Conservation (phyloP, 2,888 invertebrate species). For the Drosophila monieri region DNA sequence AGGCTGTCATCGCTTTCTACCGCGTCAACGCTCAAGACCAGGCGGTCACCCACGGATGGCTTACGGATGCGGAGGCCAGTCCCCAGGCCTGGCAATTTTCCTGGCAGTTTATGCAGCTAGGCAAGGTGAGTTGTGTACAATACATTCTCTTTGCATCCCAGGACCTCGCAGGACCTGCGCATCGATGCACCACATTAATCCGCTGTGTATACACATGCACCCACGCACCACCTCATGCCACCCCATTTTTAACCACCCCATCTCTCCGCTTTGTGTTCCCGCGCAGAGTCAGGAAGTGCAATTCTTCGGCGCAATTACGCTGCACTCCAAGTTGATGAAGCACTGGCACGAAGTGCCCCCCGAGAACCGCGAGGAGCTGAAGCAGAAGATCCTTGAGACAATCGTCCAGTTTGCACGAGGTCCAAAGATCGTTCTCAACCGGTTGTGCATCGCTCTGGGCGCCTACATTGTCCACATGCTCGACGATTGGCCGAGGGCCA, state of each 20-base stretch:
- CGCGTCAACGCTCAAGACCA: slow-evolving; percentile 86
- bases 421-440: slow-evolving; percentile 93
- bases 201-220: slow-evolving; percentile 41
- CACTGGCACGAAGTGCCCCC: slow-evolving; percentile 94
- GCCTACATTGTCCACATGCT: slow-evolving; percentile 90
- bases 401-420: slow-evolving; percentile 91
- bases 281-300: slow-evolving; percentile 93
- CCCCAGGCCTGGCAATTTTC: slow-evolving; percentile 96
- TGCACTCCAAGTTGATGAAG: slow-evolving; percentile 94
- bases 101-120: slow-evolving; percentile 93
- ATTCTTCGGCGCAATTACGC: slow-evolving; percentile 95
- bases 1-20: slow-evolving; percentile 83
- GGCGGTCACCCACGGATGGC: slow-evolving; percentile 92
- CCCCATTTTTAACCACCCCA: not conserved
- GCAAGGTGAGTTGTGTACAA: slow-evolving; percentile 86
- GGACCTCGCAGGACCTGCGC: slow-evolving; percentile 44
- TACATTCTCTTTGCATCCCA: not conserved
- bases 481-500: slow-evolving; percentile 86
- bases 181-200: slow-evolving; percentile 46
- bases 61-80: slow-evolving; percentile 93
- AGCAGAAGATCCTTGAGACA: slow-evolving; percentile 90
- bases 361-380: slow-evolving; percentile 90
- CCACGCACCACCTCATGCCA: slow-evolving; percentile 10
- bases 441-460: slow-evolving; percentile 94
- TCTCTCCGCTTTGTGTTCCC: slow-evolving; percentile 63